These are phyloP conservation scores for Psephotus haematonotus DNA, from an alignment of 2,113 vertebrate species.

Conservation along the genomic window DNA sequence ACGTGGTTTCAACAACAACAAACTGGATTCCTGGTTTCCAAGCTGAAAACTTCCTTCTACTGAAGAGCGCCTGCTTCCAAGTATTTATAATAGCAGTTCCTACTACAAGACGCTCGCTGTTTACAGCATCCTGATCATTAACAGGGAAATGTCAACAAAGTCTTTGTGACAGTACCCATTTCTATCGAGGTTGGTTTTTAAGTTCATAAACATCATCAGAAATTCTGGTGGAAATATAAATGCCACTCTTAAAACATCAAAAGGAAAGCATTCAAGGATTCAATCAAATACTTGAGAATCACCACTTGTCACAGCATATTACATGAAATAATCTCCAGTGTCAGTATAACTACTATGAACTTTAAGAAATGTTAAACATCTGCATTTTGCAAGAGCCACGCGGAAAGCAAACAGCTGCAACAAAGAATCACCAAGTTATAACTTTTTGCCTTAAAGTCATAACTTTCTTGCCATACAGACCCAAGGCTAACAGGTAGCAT, in stretches of 20 bases:
- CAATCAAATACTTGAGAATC: neutral
- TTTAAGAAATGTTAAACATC: neutral
- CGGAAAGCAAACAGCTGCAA: neutral
- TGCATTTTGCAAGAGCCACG: neutral
- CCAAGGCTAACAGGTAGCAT: neutral
- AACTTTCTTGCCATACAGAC: neutral
- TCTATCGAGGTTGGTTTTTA: neutral
- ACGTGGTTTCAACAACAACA: neutral
- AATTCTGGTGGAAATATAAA: neutral
- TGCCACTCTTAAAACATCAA: neutral
- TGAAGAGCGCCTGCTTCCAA: neutral
- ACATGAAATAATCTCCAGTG: neutral
- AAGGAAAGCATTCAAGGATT: neutral
- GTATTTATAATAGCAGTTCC: neutral
- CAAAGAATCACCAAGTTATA: neutral
- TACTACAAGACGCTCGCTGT: neutral
- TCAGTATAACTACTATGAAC: neutral
- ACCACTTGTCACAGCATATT: neutral
- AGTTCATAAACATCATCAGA: neutral
- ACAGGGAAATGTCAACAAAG: neutral
- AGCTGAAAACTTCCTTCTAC: neutral
- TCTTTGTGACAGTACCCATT: neutral
- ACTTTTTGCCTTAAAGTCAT: rapidly evolving
- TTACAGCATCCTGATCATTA: neutral
- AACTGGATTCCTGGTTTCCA: neutral